Evolutionary conservation across 2,113 vertebrate species (phyloP).

Genomic region (Anolis carolinensis): DNA sequence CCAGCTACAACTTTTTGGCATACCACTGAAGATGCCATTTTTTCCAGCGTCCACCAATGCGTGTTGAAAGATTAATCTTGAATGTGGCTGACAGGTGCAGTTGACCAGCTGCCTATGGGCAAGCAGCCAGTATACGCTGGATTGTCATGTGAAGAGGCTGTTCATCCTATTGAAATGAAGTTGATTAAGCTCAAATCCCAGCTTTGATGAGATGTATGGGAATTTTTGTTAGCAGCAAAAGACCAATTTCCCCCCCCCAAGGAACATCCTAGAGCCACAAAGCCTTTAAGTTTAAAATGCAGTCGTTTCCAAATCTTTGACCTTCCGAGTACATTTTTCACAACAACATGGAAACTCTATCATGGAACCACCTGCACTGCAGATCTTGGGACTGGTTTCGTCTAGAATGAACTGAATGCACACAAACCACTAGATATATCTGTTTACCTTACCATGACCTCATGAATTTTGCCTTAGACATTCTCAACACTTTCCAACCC

Average conservation of each 20-base stretch:
- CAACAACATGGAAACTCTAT: background rate
- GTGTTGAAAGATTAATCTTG: background rate
- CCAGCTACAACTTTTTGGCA: background rate
- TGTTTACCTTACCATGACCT: background rate
- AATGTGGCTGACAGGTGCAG: background rate
- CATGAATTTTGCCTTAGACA: background rate
- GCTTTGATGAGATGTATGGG: constrained; percentile 7
- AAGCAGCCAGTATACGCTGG: constrained; percentile 1
- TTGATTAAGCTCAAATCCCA: constrained; percentile 6
- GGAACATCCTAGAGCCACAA: background rate
- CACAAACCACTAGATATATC: background rate
- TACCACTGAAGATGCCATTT: background rate
- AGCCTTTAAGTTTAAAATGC: background rate
- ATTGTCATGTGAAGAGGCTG: background rate
- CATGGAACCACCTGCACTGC: background rate
- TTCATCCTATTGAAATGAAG: constrained; percentile 21
- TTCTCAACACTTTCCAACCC: background rate
- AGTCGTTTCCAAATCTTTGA: background rate
- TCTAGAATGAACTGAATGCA: background rate
- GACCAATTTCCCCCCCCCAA: background rate
- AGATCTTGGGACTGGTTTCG: background rate
- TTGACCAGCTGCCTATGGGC: constrained; percentile 14
- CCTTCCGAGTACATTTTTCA: background rate
- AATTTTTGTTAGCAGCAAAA: background rate
- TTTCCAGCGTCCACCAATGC: background rate